Base-by-base conservation (phyloP, 2,888 invertebrate species). In the Ariolimax columbianus region DNA sequence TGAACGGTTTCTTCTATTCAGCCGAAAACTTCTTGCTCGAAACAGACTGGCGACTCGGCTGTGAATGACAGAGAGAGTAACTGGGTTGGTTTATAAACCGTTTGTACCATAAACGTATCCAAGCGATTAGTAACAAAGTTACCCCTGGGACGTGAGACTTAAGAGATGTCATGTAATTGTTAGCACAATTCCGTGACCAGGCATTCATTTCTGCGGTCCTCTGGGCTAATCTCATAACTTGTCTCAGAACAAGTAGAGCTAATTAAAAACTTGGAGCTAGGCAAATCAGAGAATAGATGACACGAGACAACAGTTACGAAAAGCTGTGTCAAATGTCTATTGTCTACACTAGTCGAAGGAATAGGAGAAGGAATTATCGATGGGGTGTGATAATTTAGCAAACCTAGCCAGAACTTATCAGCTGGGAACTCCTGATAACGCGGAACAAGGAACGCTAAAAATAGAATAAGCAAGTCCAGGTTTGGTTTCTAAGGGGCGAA, bases 131-230 rank as follows among this genome's bases (percentile, higher is more conserved):
- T 9, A 23, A 40, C 36, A 30, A 47, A 38, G 17, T 40, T n/a
- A n/a, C 43, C 17, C 9, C 3, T 14, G n/a, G n/a, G 14, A 73
- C 73, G 47, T 73, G 73, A 73, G 73, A 43, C 43, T 26, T 47
- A 43, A 73, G n/a, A 30, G 0, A 30, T n/a, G 47, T 7, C n/a
- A 47, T 11, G 1, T 3, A 73, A 70, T 47, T 40, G 43, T 73
- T 73, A 26, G n/a, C 73, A 23, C 30, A 73, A n/a, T n/a, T 38
- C n/a, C 47, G 73, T 73, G 73, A 73, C 43, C n/a, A 30, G 40
- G n/a, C 43, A 73, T 47, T 7, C n/a, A 26, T n/a, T n/a, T 0
- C n/a, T 30, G n/a, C 14, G n/a, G n/a, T 4, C 26, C 43, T 14
- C 43, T 47, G n/a, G 43, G 30, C 47, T 73, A 23, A 43, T 73